Conservation (phyloP, 2,888 invertebrate genomes). For the Cheilosia variabilis region DNA sequence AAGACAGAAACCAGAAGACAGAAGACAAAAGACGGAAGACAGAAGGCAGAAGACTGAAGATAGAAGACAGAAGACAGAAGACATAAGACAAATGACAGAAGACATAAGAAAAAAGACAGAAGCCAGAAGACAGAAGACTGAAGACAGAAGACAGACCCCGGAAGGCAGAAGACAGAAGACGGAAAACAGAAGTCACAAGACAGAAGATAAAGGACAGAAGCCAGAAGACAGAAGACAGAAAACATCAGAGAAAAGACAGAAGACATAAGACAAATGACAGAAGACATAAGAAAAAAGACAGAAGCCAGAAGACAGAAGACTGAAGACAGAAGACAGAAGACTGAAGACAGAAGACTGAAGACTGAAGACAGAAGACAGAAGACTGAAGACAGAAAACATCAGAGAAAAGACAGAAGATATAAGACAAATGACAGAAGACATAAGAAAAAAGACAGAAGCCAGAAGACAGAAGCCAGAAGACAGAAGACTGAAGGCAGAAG, state of each 20-base stretch:
- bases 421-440: not conserved
- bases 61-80: too few species aligned
- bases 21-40: not conserved
- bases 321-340: too few species aligned
- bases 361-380: not conserved
- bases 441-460: not conserved
- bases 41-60: too few species aligned
- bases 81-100: not conserved
- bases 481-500: not conserved
- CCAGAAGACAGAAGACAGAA: not conserved
- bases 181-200: too few species aligned
- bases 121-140: not conserved
- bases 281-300: not conserved
- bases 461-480: conserved; percentile 1
- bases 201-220: too few species aligned
- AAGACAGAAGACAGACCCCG: not conserved
- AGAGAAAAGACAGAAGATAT: too few species aligned
- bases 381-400: too few species aligned
- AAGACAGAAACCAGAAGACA: not conserved
- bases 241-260: not conserved
- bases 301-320: too few species aligned
- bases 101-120: too few species aligned
- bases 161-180: not conserved
- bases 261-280: not conserved
- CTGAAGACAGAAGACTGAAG: not conserved